A percentile compares a stretch with the other conserved stretches of the same genome.
Evolutionary conservation across 2,797 vertebrate species (phyloP).

Genomic region (Rhinogobio ventralis): DNA sequence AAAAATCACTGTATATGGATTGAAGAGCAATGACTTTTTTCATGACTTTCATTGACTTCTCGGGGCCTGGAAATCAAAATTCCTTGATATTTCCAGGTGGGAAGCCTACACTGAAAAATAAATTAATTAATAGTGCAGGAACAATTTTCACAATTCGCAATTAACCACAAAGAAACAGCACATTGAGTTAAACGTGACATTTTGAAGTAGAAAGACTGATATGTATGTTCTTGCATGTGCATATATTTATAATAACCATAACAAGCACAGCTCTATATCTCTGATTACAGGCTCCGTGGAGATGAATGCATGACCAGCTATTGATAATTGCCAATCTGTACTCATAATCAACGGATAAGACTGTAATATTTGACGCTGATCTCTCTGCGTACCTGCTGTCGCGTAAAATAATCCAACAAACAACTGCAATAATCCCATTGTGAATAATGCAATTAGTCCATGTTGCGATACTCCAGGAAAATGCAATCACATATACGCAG

Average conservation of each 20-base stretch:
- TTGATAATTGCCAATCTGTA: background rate
- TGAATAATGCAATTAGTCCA: slow-evolving; percentile 78
- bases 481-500: slow-evolving; percentile 67
- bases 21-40: background rate
- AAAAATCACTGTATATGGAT: background rate
- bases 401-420: slow-evolving; percentile 75
- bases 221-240: background rate
- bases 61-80: background rate
- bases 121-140: background rate
- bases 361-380: background rate
- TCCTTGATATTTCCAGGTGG: background rate
- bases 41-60: background rate
- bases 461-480: slow-evolving; percentile 76
- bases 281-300: background rate
- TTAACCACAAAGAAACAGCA: background rate
- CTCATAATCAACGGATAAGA: background rate
- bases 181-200: background rate
- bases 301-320: slow-evolving; percentile 1
- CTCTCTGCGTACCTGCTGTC: slow-evolving; percentile 75
- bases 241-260: background rate
- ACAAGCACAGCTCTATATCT: background rate
- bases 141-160: background rate
- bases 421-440: slow-evolving; percentile 81
- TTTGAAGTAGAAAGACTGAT: background rate
- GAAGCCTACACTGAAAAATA: background rate